These are phyloP conservation scores for Akabosia matsudoensis DNA, from an alignment of 1,140 invertebrate species.

Conservation along the genomic window DNA sequence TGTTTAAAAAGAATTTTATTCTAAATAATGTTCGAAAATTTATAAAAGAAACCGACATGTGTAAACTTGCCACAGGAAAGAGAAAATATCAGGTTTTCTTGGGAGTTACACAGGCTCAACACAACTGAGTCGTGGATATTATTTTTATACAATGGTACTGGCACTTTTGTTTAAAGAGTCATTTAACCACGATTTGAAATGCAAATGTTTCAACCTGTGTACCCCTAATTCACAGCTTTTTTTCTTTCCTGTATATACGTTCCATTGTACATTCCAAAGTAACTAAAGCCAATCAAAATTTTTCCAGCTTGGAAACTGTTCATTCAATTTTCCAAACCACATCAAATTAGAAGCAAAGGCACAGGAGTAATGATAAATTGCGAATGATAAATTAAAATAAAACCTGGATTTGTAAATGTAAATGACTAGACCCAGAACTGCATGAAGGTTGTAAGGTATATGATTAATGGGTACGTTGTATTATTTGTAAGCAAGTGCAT, in stretches of 20 bases:
- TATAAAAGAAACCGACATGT: background rate
- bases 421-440: constrained; percentile 24
- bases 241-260: constrained; percentile 14
- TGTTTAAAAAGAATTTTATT: background rate
- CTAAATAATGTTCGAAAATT: background rate
- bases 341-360: background rate
- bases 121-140: background rate
- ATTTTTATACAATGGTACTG: background rate
- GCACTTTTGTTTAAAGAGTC: background rate
- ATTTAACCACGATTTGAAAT: too few relatives aligned
- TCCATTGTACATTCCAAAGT: background rate
- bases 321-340: too few relatives aligned
- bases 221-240: constrained; percentile 2
- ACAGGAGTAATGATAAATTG: background rate
- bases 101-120: too few relatives aligned
- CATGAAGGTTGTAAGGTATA: constrained; percentile 1
- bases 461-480: constrained; percentile 6
- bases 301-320: too few relatives aligned
- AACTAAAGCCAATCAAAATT: background rate
- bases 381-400: constrained; percentile 24
- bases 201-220: too few relatives aligned
- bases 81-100: background rate
- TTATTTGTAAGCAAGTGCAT: background rate
- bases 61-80: background rate
- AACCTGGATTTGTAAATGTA: constrained; percentile 21